Base-by-base conservation (phyloP, 2,113 vertebrate species). In the Bagarius yarrelli region DNA sequence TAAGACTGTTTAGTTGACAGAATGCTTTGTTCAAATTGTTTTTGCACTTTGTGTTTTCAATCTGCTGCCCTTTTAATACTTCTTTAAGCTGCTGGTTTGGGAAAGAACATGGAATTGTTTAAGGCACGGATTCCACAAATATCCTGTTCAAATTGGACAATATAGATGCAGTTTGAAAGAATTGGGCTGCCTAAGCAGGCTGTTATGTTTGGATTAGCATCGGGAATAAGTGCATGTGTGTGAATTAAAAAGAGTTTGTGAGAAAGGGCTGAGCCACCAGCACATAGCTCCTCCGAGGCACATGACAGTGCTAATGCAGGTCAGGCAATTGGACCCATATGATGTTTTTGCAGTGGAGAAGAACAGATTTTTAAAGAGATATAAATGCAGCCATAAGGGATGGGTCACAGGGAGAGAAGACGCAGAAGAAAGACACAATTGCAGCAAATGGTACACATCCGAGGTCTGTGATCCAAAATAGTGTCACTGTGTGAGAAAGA, bases 281-380 rank as follows among this genome's bases (percentile, higher is more conserved):
- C 57, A 84, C 78, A 74, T 75, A 81, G 88, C 86, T 88, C 90
- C 89, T 85, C 85, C 69, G 87, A 91, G 89, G 86, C 87, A 87
- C 86, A 84, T 90, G 79, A 82, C 79, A 79, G n/a, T 80, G 79
- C 63, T 80, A 85, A 86, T 87, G 89, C 83, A 78, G 79, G 88
- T 90, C 91, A 91, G 91, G 91, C 92, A 91, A 93, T 93, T 92
- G 88, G 89, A 89, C 90, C 90, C 92, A 92, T 89, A 91, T 92
- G 91, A 92, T 92, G 87, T 91, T 92, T 92, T 92, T 91, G 86
- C 91, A 92, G 87, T 86, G 82, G 89, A 87, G 89, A 86, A 91
- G 86, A 90, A 81, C 86, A 91, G 91, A 91, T 91, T 90, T 64
- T 89, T 90, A 87, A 84, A 81, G 88, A 88, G 89, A 89, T 90